These are phyloP conservation scores for Trichonephila clavipes DNA, from an alignment of 1,140 invertebrate genomes.

Conservation along the genomic window DNA sequence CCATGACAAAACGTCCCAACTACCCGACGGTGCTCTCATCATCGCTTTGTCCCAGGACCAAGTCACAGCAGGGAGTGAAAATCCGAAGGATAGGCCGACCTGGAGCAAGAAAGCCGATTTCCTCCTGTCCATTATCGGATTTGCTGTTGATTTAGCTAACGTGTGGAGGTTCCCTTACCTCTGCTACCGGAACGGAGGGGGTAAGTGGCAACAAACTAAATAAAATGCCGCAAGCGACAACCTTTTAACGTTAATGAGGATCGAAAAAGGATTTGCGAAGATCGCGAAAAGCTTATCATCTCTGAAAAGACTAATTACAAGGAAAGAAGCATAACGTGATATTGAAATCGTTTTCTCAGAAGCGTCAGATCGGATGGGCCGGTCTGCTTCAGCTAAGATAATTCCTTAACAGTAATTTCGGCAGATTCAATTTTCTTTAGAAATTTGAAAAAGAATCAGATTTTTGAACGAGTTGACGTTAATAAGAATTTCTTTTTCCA, in stretches of 20 bases:
- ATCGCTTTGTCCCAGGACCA: slow-evolving; percentile 72
- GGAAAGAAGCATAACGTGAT: too few species aligned
- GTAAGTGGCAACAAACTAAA: slow-evolving; percentile 80
- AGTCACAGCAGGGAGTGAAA: slow-evolving; percentile 37
- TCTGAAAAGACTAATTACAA: too few species aligned
- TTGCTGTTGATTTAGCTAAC: slow-evolving; percentile 92
- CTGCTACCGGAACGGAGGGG: slow-evolving; percentile 90
- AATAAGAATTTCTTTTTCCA: too few species aligned
- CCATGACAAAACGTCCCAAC: slow-evolving; percentile 49
- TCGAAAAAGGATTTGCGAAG: slow-evolving; percentile 24
- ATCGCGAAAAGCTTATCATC: neutral
- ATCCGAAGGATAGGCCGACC: slow-evolving; percentile 78
- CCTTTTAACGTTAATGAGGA: slow-evolving; percentile 32
- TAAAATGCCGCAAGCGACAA: slow-evolving; percentile 1
- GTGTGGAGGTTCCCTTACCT: slow-evolving; percentile 92
- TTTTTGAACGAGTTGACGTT: too few species aligned
- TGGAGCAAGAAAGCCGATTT: slow-evolving; percentile 92
- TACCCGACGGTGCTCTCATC: slow-evolving; percentile 69
- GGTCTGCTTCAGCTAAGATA: too few species aligned
- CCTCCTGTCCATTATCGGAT: slow-evolving; percentile 91
- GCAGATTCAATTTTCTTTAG: too few species aligned
- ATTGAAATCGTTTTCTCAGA: too few species aligned
- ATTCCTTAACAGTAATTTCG: too few species aligned
- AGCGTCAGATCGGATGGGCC: too few species aligned
- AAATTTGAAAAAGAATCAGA: too few species aligned